phyloP scores from a whole-genome alignment of 2,113 vertebrate species.

The Antigone vipio region DNA sequence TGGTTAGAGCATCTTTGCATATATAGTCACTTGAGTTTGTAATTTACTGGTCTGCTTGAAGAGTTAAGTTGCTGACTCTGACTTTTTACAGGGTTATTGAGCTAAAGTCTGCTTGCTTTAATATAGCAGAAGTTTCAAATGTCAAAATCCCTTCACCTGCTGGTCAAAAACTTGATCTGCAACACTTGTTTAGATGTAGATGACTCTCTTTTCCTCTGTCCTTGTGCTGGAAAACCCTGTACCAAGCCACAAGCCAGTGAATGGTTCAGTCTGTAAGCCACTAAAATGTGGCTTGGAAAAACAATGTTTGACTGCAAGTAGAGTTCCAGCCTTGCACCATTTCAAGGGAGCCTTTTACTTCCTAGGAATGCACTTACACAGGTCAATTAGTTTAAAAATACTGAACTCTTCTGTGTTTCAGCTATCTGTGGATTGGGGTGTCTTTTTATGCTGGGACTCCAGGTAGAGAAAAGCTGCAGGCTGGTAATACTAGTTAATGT shows the following conservation, averaged over 20 bases:
- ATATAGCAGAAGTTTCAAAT: neutral
- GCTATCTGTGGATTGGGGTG: neutral
- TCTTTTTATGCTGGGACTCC: neutral
- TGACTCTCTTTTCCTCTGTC: neutral
- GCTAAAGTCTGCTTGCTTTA: neutral
- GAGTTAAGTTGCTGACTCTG: constrained; percentile 34
- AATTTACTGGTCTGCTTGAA: constrained; percentile 58
- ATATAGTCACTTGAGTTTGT: constrained; percentile 23
- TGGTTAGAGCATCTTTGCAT: neutral
- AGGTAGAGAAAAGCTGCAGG: neutral
- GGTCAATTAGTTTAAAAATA: neutral
- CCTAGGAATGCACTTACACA: neutral
- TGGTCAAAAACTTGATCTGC: constrained; percentile 3
- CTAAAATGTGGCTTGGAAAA: neutral
- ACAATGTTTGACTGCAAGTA: neutral
- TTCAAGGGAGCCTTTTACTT: constrained; percentile 3
- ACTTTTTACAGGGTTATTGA: constrained; percentile 20
- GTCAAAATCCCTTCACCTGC: neutral
- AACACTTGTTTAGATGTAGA: neutral
- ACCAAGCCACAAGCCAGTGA: neutral
- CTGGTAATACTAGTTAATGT: neutral
- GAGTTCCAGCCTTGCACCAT: constrained; percentile 17
- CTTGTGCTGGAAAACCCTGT: neutral
- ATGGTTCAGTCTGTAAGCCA: neutral
- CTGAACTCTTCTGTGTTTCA: neutral